Conservation (phyloP, 2,888 invertebrate species). For the Sericinus montela region DNA sequence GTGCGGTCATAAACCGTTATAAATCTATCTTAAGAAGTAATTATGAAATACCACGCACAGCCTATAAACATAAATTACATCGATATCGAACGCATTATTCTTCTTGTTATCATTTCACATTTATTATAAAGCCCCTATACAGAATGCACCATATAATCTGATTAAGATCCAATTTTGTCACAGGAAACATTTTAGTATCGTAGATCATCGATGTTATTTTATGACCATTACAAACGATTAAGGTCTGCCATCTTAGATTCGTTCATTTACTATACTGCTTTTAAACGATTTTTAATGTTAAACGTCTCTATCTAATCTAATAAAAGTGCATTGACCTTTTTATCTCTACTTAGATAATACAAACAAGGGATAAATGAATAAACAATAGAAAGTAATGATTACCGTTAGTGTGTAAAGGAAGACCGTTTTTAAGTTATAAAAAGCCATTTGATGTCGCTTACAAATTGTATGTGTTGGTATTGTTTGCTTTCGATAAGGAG, state of each 20-base stretch:
- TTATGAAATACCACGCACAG: constrained; percentile 7
- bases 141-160: constrained; percentile 35
- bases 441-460: constrained; percentile 23
- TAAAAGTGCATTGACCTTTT: constrained; percentile 15
- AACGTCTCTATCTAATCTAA: constrained; percentile 35
- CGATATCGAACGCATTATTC: constrained; percentile 14
- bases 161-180: constrained; percentile 50
- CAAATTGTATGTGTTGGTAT: constrained; percentile 30
- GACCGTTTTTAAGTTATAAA: constrained; percentile 4
- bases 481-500: constrained; percentile 38
- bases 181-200: constrained; percentile 47
- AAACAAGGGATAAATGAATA: constrained; percentile 15
- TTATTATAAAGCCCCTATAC: constrained; percentile 37
- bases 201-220: constrained; percentile 51
- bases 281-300: constrained; percentile 33
- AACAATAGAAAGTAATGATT: constrained; percentile 20
- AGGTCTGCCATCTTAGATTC: constrained; percentile 49
- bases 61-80: constrained; percentile 24
- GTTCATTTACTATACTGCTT: constrained; percentile 52
- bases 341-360: constrained; percentile 6
- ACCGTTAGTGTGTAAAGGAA: not conserved
- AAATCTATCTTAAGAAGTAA: constrained; percentile 11
- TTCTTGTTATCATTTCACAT: constrained; percentile 11
- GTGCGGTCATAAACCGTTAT: constrained; percentile 2
- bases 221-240: constrained; percentile 50